These are phyloP conservation scores for Semotilus atromaculatus DNA, from an alignment of 2,797 vertebrate species.

Conservation along the genomic window DNA sequence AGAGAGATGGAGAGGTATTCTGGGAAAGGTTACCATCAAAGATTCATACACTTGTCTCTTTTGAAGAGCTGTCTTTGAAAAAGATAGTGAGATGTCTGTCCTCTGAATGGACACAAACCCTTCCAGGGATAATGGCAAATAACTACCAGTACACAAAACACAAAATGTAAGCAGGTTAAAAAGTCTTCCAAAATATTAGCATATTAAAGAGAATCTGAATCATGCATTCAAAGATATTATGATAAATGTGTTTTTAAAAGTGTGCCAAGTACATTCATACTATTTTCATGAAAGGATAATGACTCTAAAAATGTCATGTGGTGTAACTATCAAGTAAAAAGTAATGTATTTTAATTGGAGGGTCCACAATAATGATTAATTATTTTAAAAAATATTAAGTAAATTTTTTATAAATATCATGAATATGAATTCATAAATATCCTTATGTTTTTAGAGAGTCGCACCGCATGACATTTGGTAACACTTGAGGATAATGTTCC, in stretches of 20 bases:
- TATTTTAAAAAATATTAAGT: too few relatives aligned
- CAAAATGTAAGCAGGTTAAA: neutral
- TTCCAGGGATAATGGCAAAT: constrained; percentile 42
- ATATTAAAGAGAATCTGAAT: neutral
- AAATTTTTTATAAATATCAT: too few relatives aligned
- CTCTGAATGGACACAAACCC: constrained; percentile 67
- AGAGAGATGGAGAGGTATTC: constrained; percentile 58
- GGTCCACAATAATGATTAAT: too few relatives aligned
- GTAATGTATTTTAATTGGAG: neutral
- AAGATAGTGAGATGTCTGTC: constrained; percentile 60
- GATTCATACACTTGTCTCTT: constrained; percentile 71
- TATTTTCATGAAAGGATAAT: neutral
- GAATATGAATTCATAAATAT: neutral
- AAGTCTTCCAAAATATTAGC: neutral
- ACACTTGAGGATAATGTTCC: too few relatives aligned
- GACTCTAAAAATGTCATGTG: neutral
- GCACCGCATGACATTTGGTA: neutral
- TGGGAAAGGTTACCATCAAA: constrained; percentile 71
- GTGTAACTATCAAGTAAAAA: neutral
- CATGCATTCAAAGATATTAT: neutral
- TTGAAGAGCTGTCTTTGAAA: constrained; percentile 72
- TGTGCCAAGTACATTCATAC: neutral
- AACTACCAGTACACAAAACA: constrained; percentile 53
- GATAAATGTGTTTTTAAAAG: neutral
- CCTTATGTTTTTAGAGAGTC: neutral